Evolutionary conservation across 1,140 invertebrate genomes (phyloP), one percentile per base, ranked within the genome.

Genomic region (Cepaea nemoralis): DNA sequence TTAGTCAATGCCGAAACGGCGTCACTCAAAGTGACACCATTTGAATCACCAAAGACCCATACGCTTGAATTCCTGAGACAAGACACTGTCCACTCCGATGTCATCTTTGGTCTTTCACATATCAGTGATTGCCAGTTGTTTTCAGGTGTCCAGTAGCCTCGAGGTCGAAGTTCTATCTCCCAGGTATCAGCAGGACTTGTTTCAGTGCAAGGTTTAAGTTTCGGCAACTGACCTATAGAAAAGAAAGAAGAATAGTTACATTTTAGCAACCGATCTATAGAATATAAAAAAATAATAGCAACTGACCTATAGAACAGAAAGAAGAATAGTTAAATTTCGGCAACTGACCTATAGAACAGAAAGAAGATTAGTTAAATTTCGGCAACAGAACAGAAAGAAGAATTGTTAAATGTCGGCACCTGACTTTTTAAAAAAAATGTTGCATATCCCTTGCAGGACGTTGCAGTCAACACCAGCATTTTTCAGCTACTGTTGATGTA

Each of bases 11-110:
- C 12, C 22, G 31, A 33, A 1, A 50, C 1, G 37, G 33, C 59
- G 48, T 59, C 22, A 22, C 35, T 39, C 10, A 39, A 10, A 55
- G 16, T 5, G 42, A 33, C 19, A 1, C 45, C 76, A 59, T 78
- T 78, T 35, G 76, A 78, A 33, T 78, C 76, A 67, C 76, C 76
- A 40, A 67, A 35, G 22, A 78, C 39, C 55, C 35, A 39, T 2
- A 78, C 27, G 33, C 39, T 37, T 22, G 76, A 39, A 24, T 63
- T 66, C 22, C 35, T 10, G 5, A 78, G 31, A 78, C 76, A 78
- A 39, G 59, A 63, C 3, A 16, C 12, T 10, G 63, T 33, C 50
- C 37, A 45, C 24, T 63, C 16, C 42, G 24, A 8, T 10, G 76
- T 39, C 10, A 78, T 6, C 14, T 8, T 24, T 2, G 50, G 40